Evolutionary conservation across 2,113 vertebrate genomes (phyloP), one percentile per base, ranked within the genome.

Genomic region (Macroglossus sobrinus): DNA sequence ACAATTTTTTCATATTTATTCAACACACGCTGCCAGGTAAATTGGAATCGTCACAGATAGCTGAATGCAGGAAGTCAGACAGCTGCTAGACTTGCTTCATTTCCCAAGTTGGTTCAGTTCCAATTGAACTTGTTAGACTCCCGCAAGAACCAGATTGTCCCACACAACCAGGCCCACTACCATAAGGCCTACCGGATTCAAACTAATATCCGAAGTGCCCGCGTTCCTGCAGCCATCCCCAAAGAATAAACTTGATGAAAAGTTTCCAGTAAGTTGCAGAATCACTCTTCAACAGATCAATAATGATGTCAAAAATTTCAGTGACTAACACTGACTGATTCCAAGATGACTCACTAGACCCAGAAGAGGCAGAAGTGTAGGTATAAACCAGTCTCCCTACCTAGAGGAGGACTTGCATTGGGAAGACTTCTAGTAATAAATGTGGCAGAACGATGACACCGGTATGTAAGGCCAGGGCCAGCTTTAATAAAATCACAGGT

Each of bases 1-100:
- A 94, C 78, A 97, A 7, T 43, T 84, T 97, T 98, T 69, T 38
- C 59, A 93, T 82, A 93, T 94, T 97, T 98, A 89, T 97, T 97
- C 89, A 95, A 38, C 47, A 97, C 43, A 94, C 35, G 63, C 13
- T 72, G 87, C 79, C 90, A 98, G 5, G 96, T 96, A 96, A 97
- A 94, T 97, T 87, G 74, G 89, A 96, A 93, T 86, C 43, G 86
- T 89, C 82, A 50, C 15, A 94, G 68, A n/a, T 95, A 94, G 85
- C 78, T 94, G 63, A 93, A 89, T 0, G 4, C 21, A 75, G 53
- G 63, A 84, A 96, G 30, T 93, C 74, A 86, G 94, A 95, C 89
- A 97, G 94, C 91, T 96, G 69, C 89, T 96, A 96, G 50, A 79
- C 40, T 89, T 89, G 89, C 33, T 90, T 89, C 68, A 89, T 93